These are phyloP conservation scores for Dryadula phaetusa DNA, from an alignment of 2,888 invertebrate species.

Conservation along the genomic window DNA sequence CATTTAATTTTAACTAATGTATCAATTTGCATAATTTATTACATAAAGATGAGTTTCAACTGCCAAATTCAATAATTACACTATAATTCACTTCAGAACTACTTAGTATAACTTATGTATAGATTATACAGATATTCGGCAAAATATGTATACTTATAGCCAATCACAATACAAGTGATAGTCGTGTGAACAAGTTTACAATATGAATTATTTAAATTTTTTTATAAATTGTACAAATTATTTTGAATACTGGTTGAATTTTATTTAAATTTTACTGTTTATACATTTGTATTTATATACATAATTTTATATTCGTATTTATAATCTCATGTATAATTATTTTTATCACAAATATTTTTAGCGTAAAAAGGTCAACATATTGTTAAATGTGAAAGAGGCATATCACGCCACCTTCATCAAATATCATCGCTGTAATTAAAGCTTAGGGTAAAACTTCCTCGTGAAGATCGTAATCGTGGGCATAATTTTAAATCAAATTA, in stretches of 20 bases:
- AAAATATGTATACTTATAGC: conserved; percentile 1
- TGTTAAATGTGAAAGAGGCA: conserved; percentile 47
- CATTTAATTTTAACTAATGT: conserved; percentile 24
- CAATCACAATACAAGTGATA: too few relatives aligned
- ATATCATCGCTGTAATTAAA: conserved; percentile 76
- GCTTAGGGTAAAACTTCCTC: conserved; percentile 78
- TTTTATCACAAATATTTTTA: background rate
- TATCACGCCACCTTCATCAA: conserved; percentile 69
- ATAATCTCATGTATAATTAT: too few relatives aligned
- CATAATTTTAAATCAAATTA: conserved; percentile 85
- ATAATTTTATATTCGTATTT: too few relatives aligned
- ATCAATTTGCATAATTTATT: conserved; percentile 29
- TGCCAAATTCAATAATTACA: conserved; percentile 23
- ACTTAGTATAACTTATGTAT: conserved; percentile 11
- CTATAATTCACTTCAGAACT: conserved; percentile 11
- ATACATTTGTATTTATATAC: too few relatives aligned
- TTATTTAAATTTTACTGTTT: too few relatives aligned
- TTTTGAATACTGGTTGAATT: background rate
- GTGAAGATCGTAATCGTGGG: conserved; percentile 77
- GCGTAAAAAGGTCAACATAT: conserved; percentile 3
- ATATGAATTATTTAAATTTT: background rate
- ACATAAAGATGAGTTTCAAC: conserved; percentile 21
- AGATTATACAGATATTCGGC: conserved; percentile 1
- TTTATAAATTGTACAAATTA: background rate
- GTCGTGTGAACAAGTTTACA: background rate